Conservation (phyloP, 2,888 invertebrate species). For the Artemia sinica region DNA sequence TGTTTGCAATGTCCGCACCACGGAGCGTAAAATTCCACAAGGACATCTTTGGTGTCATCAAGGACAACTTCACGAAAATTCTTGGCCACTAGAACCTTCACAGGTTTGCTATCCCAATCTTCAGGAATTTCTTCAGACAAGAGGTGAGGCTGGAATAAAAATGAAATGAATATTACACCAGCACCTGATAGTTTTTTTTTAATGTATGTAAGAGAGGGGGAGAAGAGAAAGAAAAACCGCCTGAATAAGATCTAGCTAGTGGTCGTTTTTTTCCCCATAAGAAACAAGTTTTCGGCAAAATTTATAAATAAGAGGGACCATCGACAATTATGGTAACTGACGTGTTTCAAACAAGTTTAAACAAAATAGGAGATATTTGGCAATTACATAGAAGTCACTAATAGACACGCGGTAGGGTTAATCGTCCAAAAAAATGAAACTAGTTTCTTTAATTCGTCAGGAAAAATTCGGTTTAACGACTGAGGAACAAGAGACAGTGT, state of each 20-base stretch:
- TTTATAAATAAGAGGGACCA: too few species aligned
- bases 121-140: slow-evolving; percentile 81
- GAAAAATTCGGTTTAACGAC: too few species aligned
- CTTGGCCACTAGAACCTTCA: slow-evolving; percentile 76
- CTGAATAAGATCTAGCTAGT: background rate
- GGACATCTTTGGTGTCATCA: slow-evolving; percentile 68
- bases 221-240: background rate
- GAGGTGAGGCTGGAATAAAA: slow-evolving; percentile 51
- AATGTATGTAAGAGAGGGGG: background rate
- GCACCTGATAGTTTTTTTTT: background rate
- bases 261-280: too few species aligned
- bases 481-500: too few species aligned
- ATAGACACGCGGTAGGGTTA: too few species aligned
- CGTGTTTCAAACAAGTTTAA: too few species aligned
- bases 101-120: slow-evolving; percentile 90
- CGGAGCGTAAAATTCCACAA: slow-evolving; percentile 98
- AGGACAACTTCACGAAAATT: slow-evolving; percentile 89
- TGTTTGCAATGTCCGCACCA: slow-evolving; percentile 99
- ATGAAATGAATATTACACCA: slow-evolving; percentile 24
- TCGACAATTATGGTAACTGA: too few species aligned
- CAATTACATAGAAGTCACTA: too few species aligned
- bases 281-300: too few species aligned
- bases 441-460: too few species aligned
- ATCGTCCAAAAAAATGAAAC: too few species aligned
- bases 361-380: too few species aligned